Conservation (phyloP, 2,888 invertebrate species). For the Lasioglossum marginatum region DNA sequence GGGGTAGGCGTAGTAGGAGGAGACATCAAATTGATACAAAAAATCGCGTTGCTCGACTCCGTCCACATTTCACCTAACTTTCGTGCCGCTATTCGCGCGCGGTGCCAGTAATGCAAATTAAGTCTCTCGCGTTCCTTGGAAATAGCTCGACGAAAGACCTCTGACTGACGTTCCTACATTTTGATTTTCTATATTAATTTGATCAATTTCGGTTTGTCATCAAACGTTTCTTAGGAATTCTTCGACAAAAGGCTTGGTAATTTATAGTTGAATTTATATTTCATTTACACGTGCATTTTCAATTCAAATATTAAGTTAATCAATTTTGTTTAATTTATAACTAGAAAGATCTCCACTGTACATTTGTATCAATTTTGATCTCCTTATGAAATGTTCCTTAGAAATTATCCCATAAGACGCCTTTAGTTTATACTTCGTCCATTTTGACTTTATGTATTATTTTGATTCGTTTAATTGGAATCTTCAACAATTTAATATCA, state of each 20-base stretch:
- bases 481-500: too few relatives aligned
- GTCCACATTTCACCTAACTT: slow-evolving; percentile 12
- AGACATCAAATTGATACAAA: slow-evolving; percentile 78
- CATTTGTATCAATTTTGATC: too few relatives aligned
- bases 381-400: too few relatives aligned
- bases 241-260: background rate
- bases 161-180: background rate
- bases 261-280: too few relatives aligned
- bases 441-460: too few relatives aligned
- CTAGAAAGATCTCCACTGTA: too few relatives aligned
- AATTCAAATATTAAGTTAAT: too few relatives aligned
- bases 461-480: too few relatives aligned
- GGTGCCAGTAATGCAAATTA: background rate
- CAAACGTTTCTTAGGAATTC: background rate
- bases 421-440: too few relatives aligned
- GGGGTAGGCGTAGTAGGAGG: slow-evolving; percentile 73
- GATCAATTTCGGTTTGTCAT: background rate
- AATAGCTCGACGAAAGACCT: background rate
- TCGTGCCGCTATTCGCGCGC: background rate
- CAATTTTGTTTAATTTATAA: too few relatives aligned
- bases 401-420: too few relatives aligned
- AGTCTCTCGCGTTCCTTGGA: background rate
- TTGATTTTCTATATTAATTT: background rate
- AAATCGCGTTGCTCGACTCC: slow-evolving; percentile 77
- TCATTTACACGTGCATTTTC: too few relatives aligned